Conservation (phyloP, 2,888 invertebrate species). For the Lasioglossum zephyrum region DNA sequence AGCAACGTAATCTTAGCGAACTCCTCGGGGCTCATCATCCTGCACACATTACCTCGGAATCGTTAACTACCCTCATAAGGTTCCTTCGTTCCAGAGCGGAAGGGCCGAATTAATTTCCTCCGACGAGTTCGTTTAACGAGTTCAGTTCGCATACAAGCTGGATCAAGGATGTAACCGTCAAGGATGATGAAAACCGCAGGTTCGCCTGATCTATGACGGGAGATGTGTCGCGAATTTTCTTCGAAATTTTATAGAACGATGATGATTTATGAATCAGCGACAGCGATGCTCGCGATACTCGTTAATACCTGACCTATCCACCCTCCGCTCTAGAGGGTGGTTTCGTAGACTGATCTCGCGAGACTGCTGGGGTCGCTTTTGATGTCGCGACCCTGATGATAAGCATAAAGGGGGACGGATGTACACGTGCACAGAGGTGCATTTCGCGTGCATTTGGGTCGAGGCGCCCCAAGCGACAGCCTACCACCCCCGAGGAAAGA, state of each 20-base stretch:
- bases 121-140: constrained; percentile 11
- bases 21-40: neutral
- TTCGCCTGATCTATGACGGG: neutral
- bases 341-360: constrained; percentile 35
- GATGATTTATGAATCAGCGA: constrained; percentile 6
- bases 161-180: neutral
- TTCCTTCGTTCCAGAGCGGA: neutral
- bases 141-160: neutral
- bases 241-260: neutral
- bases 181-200: constrained; percentile 2
- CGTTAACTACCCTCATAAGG: constrained; percentile 11
- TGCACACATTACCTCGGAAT: constrained; percentile 19
- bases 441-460: constrained; percentile 49
- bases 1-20: neutral
- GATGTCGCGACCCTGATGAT: constrained; percentile 39
- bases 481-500: constrained; percentile 7
- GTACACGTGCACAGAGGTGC: constrained; percentile 15
- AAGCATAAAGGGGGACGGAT: constrained; percentile 30
- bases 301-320: constrained; percentile 40
- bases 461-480: constrained; percentile 28
- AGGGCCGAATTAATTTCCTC: constrained; percentile 18
- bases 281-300: constrained; percentile 31
- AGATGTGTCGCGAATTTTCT: neutral
- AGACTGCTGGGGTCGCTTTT: constrained; percentile 31
- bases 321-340: neutral